Evolutionary conservation across 2,888 invertebrate genomes (phyloP).

Genomic region (Mythimna lalbum): DNA sequence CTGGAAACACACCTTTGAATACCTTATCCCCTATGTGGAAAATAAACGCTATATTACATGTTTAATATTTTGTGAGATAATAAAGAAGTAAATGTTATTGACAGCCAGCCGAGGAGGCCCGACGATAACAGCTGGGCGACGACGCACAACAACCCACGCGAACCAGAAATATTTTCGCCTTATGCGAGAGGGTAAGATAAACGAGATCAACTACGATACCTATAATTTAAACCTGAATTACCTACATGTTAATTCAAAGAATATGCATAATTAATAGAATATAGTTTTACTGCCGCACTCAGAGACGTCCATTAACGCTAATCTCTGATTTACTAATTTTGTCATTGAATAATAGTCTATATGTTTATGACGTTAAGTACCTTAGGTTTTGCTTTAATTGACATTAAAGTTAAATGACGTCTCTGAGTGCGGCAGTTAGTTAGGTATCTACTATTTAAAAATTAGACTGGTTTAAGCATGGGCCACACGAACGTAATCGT

Average conservation of each 20-base stretch:
- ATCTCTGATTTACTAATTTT: too few species aligned
- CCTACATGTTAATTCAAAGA: not conserved
- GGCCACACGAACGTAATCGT: too few species aligned
- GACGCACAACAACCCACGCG: slow-evolving; percentile 46
- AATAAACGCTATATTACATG: not conserved
- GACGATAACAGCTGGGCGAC: slow-evolving; percentile 63
- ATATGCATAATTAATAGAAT: not conserved
- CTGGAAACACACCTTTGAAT: not conserved
- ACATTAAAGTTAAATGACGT: too few species aligned
- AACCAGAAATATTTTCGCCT: slow-evolving; percentile 54
- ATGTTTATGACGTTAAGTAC: too few species aligned
- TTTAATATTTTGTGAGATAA: not conserved
- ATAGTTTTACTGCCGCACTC: too few species aligned
- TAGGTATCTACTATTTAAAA: too few species aligned
- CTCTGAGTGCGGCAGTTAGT: too few species aligned
- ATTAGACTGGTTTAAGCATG: too few species aligned
- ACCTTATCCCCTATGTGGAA: not conserved
- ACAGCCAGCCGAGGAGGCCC: slow-evolving; percentile 65
- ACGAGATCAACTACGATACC: not conserved
- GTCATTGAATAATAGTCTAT: too few species aligned
- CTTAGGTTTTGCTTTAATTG: too few species aligned
- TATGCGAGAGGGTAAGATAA: slow-evolving; percentile 64
- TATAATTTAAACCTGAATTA: not conserved
- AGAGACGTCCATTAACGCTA: too few species aligned
- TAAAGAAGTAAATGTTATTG: slow-evolving; percentile 1